These are phyloP conservation scores for Gallinago paraguaiae DNA, from an alignment of 2,113 vertebrate species.

Conservation along the genomic window DNA sequence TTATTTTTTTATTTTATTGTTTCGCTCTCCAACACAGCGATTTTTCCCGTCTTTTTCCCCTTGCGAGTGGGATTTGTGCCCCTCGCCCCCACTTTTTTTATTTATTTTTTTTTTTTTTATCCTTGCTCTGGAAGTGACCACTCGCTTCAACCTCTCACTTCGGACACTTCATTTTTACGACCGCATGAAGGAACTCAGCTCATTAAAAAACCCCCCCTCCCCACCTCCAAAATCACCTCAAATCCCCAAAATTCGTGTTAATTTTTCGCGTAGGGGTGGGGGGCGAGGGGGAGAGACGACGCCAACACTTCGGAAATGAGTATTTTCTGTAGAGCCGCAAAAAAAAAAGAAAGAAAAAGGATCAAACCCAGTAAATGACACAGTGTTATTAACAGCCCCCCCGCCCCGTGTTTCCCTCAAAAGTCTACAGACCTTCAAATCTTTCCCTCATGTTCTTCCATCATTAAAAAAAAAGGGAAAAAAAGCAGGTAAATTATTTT, in stretches of 20 bases:
- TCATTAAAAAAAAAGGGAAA: too few species aligned
- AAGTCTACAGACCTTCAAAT: neutral
- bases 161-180: conserved; percentile 20
- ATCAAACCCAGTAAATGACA: neutral
- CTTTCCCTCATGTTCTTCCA: neutral
- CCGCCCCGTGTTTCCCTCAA: neutral
- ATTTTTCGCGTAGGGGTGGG: neutral
- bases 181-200: neutral
- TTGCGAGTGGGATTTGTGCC: neutral
- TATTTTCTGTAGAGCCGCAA: neutral
- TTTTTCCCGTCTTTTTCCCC: neutral
- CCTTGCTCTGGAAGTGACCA: neutral
- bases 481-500: neutral
- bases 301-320: neutral
- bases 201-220: neutral
- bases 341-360: neutral
- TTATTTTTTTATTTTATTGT: neutral
- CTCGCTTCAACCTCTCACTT: neutral
- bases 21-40: neutral
- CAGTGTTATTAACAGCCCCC: neutral
- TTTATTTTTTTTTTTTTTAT: neutral
- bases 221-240: neutral
- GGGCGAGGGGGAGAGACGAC: neutral
- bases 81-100: neutral
- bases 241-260: neutral